Evolutionary conservation across 2,113 vertebrate genomes (phyloP).

Genomic region (Xiphias gladius): DNA sequence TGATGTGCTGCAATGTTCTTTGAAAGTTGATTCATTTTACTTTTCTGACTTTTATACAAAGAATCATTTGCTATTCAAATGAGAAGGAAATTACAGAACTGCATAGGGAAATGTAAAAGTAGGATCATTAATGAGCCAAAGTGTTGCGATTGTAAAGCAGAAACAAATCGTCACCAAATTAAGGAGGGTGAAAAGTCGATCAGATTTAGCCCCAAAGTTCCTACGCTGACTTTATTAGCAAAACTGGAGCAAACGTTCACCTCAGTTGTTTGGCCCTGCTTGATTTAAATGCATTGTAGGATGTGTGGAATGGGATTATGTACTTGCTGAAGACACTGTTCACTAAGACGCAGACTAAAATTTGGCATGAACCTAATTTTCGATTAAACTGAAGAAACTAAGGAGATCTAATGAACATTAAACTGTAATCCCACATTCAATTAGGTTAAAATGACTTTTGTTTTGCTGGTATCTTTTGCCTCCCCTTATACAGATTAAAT

Average conservation of each 20-base stretch:
- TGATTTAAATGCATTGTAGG: conserved; percentile 33
- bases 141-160: not conserved
- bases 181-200: not conserved
- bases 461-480: not conserved
- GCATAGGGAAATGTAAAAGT: not conserved
- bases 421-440: conserved; percentile 14
- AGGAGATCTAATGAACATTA: not conserved
- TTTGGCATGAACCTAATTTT: conserved; percentile 28
- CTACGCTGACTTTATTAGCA: not conserved
- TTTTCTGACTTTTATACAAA: not conserved
- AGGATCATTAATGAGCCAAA: not conserved
- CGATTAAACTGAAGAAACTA: conserved; percentile 28
- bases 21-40: conserved; percentile 12
- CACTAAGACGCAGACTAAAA: conserved; percentile 32
- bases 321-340: conserved; percentile 25
- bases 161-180: conserved; percentile 5
- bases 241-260: conserved; percentile 15
- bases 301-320: conserved; percentile 49
- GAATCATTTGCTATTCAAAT: conserved; percentile 1
- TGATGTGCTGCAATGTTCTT: not conserved
- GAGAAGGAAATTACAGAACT: not conserved
- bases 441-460: conserved; percentile 4
- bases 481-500: not conserved
- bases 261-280: conserved; percentile 12
- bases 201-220: conserved; percentile 2